These are phyloP conservation scores for Rotaria sp. DNA, from an alignment of 2,888 invertebrate genomes.

Conservation along the genomic window DNA sequence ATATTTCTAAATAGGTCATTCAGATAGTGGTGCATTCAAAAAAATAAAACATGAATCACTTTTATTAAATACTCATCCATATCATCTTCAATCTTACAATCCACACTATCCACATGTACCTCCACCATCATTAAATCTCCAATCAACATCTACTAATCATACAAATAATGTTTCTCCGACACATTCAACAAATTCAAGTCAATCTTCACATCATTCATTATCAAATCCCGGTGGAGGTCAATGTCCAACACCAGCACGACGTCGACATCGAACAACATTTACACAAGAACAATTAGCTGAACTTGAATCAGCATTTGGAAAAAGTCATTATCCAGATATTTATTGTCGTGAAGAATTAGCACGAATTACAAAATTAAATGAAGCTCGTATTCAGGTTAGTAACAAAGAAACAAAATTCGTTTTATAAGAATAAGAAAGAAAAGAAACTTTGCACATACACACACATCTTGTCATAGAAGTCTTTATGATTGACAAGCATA, in stretches of 20 bases:
- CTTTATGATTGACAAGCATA: slow-evolving; percentile 12
- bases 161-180: background rate
- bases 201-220: slow-evolving; percentile 17
- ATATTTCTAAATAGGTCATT: background rate
- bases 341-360: slow-evolving; percentile 98
- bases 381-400: slow-evolving; percentile 95
- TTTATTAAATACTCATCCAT: background rate
- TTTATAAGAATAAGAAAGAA: too few relatives aligned
- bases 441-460: too few relatives aligned
- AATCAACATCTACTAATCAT: background rate
- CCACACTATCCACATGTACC: background rate
- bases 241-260: slow-evolving; percentile 73
- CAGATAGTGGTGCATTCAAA: slow-evolving; percentile 24
- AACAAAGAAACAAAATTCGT: too few relatives aligned
- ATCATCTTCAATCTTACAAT: background rate
- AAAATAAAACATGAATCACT: slow-evolving; percentile 21
- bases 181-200: slow-evolving; percentile 22
- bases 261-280: slow-evolving; percentile 94
- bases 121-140: background rate
- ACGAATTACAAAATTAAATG: slow-evolving; percentile 94
- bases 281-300: slow-evolving; percentile 98
- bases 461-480: background rate
- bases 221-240: background rate
- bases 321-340: slow-evolving; percentile 99
- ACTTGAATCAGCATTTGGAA: slow-evolving; percentile 94